phyloP scores from a whole-genome alignment of 2,113 vertebrate species.

The Condylura cristata region DNA sequence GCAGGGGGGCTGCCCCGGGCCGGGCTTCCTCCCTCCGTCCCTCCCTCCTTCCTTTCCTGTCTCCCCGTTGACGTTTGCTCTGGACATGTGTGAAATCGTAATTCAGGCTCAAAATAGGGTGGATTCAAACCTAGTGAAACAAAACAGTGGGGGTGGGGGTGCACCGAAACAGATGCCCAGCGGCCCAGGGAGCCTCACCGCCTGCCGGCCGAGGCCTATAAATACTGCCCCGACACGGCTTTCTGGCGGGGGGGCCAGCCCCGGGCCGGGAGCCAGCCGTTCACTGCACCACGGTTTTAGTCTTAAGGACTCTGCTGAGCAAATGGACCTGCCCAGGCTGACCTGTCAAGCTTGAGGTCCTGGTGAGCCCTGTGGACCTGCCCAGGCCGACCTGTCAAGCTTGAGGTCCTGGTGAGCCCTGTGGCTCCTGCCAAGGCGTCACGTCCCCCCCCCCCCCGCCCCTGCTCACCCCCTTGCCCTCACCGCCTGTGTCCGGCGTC shows the following conservation, averaged over 20 bases:
- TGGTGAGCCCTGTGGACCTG: not conserved
- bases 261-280: not conserved
- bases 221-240: not conserved
- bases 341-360: not conserved
- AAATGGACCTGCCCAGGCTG: not conserved
- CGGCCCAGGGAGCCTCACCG: slow-evolving; percentile 48
- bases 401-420: not conserved
- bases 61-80: slow-evolving; percentile 38
- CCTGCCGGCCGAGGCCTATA: slow-evolving; percentile 39
- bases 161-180: slow-evolving; percentile 34
- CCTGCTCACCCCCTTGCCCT: not conserved
- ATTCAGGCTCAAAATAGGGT: slow-evolving; percentile 34
- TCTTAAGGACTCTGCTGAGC: not conserved
- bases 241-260: not conserved
- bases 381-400: not conserved
- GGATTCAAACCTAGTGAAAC: slow-evolving; percentile 56
- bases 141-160: not conserved
- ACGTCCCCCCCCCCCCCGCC: too few relatives aligned
- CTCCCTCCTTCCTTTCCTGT: too few relatives aligned
- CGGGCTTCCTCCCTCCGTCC: too few relatives aligned
- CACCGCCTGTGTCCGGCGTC: not conserved
- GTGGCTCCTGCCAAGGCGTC: not conserved
- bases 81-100: slow-evolving; percentile 45
- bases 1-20: not conserved
- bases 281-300: not conserved